These are phyloP conservation scores for Rhaphigaster nebulosa DNA, from an alignment of 2,888 invertebrate species.

Conservation along the genomic window DNA sequence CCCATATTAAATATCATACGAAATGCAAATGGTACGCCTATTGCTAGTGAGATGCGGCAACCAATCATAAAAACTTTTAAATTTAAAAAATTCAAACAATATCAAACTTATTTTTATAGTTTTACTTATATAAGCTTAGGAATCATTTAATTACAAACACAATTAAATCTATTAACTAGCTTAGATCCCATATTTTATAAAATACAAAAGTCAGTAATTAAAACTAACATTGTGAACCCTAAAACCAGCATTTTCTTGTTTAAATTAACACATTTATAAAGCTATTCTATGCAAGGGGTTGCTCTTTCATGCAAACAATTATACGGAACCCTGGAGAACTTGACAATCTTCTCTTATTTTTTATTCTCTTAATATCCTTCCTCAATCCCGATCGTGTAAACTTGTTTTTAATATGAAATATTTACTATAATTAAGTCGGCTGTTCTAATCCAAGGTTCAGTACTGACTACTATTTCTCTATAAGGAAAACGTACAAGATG, in stretches of 20 bases:
- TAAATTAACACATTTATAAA: slow-evolving; percentile 60
- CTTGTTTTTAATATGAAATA: background rate
- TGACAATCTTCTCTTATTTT: slow-evolving; percentile 40
- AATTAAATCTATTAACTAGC: slow-evolving; percentile 52
- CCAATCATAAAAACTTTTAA: slow-evolving; percentile 61
- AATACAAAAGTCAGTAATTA: slow-evolving; percentile 58
- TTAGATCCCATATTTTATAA: slow-evolving; percentile 51
- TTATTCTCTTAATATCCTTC: background rate
- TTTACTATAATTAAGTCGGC: background rate
- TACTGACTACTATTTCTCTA: slow-evolving; percentile 51
- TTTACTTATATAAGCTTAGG: slow-evolving; percentile 60
- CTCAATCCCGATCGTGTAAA: slow-evolving; percentile 34
- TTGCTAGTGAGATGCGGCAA: slow-evolving; percentile 62
- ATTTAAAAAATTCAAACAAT: slow-evolving; percentile 60
- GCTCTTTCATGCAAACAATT: slow-evolving; percentile 61
- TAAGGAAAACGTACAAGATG: slow-evolving; percentile 44
- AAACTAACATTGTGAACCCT: slow-evolving; percentile 64
- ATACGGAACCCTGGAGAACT: slow-evolving; percentile 61
- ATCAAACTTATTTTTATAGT: slow-evolving; percentile 58
- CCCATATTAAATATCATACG: slow-evolving; percentile 60
- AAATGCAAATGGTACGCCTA: slow-evolving; percentile 65
- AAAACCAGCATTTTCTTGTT: slow-evolving; percentile 63
- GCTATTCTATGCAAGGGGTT: slow-evolving; percentile 62
- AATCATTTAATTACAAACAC: slow-evolving; percentile 52
- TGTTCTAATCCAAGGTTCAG: slow-evolving; percentile 57